These are phyloP conservation scores for Rhinolophus ferrumequinum DNA, from an alignment of 2,113 vertebrate species.

Conservation along the genomic window DNA sequence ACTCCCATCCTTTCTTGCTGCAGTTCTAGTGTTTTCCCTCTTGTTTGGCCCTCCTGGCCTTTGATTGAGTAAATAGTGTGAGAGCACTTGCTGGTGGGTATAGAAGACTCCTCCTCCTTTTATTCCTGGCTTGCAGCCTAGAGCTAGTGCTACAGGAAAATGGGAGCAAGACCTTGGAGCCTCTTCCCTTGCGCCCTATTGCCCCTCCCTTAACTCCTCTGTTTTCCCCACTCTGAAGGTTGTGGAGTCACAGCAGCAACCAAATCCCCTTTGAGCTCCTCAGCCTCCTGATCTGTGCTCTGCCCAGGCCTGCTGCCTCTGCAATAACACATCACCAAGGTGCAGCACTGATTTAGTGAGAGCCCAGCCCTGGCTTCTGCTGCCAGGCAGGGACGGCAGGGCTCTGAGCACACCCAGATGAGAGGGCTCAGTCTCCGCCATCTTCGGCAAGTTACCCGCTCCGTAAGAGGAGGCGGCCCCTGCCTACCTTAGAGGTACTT, in stretches of 20 bases:
- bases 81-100: background rate
- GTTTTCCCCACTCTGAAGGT: background rate
- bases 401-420: background rate
- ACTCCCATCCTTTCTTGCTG: background rate
- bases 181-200: background rate
- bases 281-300: background rate
- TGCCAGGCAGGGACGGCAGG: background rate
- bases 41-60: background rate
- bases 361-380: fast-evolving
- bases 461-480: background rate
- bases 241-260: background rate
- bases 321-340: fast-evolving
- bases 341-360: fast-evolving
- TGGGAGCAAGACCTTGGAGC: background rate
- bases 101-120: background rate
- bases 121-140: background rate
- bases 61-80: background rate
- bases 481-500: background rate
- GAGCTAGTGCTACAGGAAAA: background rate
- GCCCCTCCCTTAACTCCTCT: background rate
- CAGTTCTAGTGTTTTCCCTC: background rate
- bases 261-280: slow-evolving; percentile 1
- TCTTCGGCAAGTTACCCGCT: background rate
- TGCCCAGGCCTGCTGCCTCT: slow-evolving; percentile 4
- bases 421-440: background rate